Evolutionary conservation across 1,140 invertebrate genomes (phyloP), one percentile per base, ranked within the genome.

Genomic region (Aporrectodea caliginosa): DNA sequence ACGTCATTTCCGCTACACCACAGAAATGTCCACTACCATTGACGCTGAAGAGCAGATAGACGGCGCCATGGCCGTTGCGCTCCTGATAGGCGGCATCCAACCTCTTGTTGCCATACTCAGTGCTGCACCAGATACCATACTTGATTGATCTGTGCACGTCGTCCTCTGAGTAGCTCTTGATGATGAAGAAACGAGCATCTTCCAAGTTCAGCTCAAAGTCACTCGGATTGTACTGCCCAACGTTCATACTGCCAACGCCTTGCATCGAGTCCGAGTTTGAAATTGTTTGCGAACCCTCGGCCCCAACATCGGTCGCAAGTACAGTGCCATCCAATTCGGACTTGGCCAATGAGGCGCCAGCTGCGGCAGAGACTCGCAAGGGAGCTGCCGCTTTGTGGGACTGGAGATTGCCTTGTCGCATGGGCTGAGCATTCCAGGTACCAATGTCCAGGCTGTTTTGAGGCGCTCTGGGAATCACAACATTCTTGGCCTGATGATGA

Each of bases 121-220:
- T 98, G 83, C 95, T 97, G 88, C 97, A 98, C 97, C 97, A 98
- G 85, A 98, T 98, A 88, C 96, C 95, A 88, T 98, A 98, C 88
- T 98, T 98, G 86, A 98, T 99, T 82, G 95, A 96, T 35, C 96
- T 93, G 90, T 98, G 97, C 88, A 99, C 97, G 87, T 98, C 97
- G 88, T 98, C 97, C 89, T 99, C 97, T 0, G 96, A 98, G 88
- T 98, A 99, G 32, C 95, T 98, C 88, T 99, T 98, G 79, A 99
- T 98, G 74, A 98, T 95, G 88, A 98, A 99, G 89, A 97, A 99
- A 80, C 95, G 91, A 70, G 94, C 93, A 80, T 93, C 91, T 71
- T 94, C 94, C 6, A 93, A 93, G 69, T 92, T 93, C 83, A 97
- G 89, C 89, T 97, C 94, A 87, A 97, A 96, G 73, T 97, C 94